Evolutionary conservation across 2,113 vertebrate species (phyloP), one percentile per base, ranked within the genome.

Genomic region (Hippotragus niger): DNA sequence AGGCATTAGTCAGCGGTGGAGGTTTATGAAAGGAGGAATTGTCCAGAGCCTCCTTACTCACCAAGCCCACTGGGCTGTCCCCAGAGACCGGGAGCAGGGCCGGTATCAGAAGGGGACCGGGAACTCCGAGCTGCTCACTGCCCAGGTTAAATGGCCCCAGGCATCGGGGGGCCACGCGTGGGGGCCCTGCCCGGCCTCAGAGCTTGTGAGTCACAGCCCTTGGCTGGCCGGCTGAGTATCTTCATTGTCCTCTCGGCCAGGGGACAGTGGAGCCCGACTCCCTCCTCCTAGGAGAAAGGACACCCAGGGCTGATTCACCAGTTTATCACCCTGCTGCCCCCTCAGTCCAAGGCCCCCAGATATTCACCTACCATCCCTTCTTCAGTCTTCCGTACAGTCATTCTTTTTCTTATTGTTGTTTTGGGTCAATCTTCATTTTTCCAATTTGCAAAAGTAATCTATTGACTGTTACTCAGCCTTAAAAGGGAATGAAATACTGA

Each of bases 11-110:
- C 98, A 98, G 97, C 95, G n/a, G 80, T 0, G 1, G 67, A 33
- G 31, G 50, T 11, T 94, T 83, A 96, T 98, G 97, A 98, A 98
- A 96, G 95, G 91, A 93, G 33, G 86, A 62, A 98, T 98, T 98
- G 98, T 98, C 58, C 3, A 0, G 58, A 6, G 88, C 60, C 47
- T 83, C 95, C 91, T 98, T 98, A 94, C 96, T 98, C 96, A 96
- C 96, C 31, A 29, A 76, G 95, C 97, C 43, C 11, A 85, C 21
- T 53, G 88, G 88, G 81, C 89, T 15, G 17, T 88, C 88, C 95
- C 80, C 43, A 60, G 84, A 88, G 96, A 82, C 97, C 0, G 60
- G 87, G 86, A 96, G 91, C 85, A 3, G 60, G 31, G 47, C 76
- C 47, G 88, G 21, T 95, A 96, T 98, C 97, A 84, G 90, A 71